phyloP scores from a whole-genome alignment of 2,888 invertebrate species.

The Margaritifera margaritifera region DNA sequence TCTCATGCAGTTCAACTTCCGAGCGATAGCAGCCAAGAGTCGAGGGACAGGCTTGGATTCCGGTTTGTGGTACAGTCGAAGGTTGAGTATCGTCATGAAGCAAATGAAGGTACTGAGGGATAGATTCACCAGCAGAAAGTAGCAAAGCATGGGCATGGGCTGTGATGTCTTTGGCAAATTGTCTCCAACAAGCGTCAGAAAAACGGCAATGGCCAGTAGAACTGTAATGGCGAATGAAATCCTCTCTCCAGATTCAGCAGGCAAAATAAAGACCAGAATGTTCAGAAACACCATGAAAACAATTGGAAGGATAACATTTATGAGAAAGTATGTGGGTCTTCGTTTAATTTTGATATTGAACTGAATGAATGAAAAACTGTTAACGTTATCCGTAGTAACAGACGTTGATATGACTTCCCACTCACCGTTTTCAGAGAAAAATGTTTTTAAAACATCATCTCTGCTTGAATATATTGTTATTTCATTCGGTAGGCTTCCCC shows the following conservation, averaged over 20 bases:
- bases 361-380: slow-evolving; percentile 3
- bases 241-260: slow-evolving; percentile 27
- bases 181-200: slow-evolving; percentile 27
- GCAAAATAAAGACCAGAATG: slow-evolving; percentile 23
- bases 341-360: slow-evolving; percentile 16
- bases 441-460: slow-evolving; percentile 2
- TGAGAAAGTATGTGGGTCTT: slow-evolving; percentile 18
- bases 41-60: slow-evolving; percentile 15
- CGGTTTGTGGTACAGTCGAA: slow-evolving; percentile 17
- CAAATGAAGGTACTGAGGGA: slow-evolving; percentile 18
- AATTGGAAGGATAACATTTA: slow-evolving; percentile 23
- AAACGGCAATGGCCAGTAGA: slow-evolving; percentile 25
- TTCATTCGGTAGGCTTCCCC: slow-evolving; percentile 17
- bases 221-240: slow-evolving; percentile 27
- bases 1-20: too few species aligned
- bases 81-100: slow-evolving; percentile 12
- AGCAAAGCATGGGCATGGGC: slow-evolving; percentile 22
- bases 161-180: slow-evolving; percentile 27
- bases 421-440: slow-evolving; percentile 22
- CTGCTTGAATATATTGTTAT: slow-evolving; percentile 3
- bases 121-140: slow-evolving; percentile 20
- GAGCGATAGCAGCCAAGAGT: too few species aligned
- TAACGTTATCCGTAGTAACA: neutral
- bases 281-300: slow-evolving; percentile 23
- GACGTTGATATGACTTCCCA: slow-evolving; percentile 19